Base-by-base conservation (phyloP, 2,113 vertebrate species). In the Benitochromis conjunctus region DNA sequence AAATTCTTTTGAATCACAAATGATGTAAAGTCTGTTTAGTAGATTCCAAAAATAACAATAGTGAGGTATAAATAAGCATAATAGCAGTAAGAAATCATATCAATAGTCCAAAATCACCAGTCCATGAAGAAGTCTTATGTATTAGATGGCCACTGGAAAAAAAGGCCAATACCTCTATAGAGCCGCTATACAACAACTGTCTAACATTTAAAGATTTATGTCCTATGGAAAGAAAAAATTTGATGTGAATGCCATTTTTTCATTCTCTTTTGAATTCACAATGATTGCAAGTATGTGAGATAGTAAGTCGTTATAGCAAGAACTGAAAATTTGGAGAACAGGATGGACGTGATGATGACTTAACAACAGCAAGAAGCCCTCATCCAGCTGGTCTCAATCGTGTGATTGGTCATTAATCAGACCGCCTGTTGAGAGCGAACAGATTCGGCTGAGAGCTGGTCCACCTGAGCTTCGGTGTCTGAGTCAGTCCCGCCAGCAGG, bases 401-500 rank as follows among this genome's bases (percentile, higher is more conserved):
- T 78, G 57, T 56, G 78, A 83, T 46, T 41, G 81, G 77, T 34
- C 51, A n/a, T 89, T 87, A 81, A 92, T 90, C 87, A 87, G 87
- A 51, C 90, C 3, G 41, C 92, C 84, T 64, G 83, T 55, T 54
- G 76, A 66, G 82, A 57, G 80, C 2, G 77, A 91, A 90, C 90
- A 92, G 87, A 82, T 86, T 84, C 5, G 14, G 38, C 77, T 74
- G 58, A 46, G 89, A n/a, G 58, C 80, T 60, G 82, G 74, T 88
- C 90, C 90, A 94, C 91, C 92, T 93, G 88, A 91, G 82, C 79
- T 58, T 55, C 84, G 80, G 66, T 0, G 76, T 26, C 81, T 92
- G 92, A 92, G 62, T 94, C 94, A 91, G 84, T 51, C 69, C 60
- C 83, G 86, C 71, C 89, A 92, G 86, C 86, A 92, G 89, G 81